These are phyloP conservation scores for Neofelis nebulosa DNA, from an alignment of 2,113 vertebrate genomes.

Conservation along the genomic window DNA sequence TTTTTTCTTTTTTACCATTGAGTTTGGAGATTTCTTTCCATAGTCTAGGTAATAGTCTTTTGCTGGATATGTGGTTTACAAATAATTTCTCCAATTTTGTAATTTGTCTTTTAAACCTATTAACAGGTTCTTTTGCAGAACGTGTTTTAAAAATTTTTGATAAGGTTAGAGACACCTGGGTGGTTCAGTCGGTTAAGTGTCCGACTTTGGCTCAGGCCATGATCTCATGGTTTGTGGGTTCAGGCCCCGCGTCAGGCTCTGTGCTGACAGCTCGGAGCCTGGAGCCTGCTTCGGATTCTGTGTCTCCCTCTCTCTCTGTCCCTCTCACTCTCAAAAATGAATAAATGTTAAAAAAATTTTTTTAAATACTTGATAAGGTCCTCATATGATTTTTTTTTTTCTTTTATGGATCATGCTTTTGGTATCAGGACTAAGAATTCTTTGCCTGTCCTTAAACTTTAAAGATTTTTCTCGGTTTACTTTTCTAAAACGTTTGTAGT, in stretches of 20 bases:
- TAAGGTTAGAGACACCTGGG: too few species aligned
- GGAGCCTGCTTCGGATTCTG: too few species aligned
- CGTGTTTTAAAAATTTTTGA: background rate
- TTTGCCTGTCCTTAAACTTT: background rate
- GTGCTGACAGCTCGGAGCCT: too few species aligned
- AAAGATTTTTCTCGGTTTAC: background rate
- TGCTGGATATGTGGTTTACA: background rate
- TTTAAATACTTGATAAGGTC: background rate
- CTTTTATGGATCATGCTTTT: background rate
- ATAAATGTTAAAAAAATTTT: too few species aligned
- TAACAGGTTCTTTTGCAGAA: background rate
- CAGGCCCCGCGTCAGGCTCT: too few species aligned
- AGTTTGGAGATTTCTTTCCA: background rate
- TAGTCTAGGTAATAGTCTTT: background rate
- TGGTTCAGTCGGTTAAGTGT: too few species aligned
- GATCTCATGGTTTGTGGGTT: too few species aligned
- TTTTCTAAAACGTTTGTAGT: background rate
- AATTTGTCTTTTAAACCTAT: background rate
- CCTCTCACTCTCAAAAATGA: too few species aligned
- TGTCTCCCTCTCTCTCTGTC: too few species aligned
- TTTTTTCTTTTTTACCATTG: background rate
- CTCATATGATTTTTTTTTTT: background rate
- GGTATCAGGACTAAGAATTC: background rate
- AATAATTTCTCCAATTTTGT: background rate
- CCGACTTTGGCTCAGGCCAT: too few species aligned